phyloP scores from a whole-genome alignment of 2,113 vertebrate species.

The Microcebus griseorufus region DNA sequence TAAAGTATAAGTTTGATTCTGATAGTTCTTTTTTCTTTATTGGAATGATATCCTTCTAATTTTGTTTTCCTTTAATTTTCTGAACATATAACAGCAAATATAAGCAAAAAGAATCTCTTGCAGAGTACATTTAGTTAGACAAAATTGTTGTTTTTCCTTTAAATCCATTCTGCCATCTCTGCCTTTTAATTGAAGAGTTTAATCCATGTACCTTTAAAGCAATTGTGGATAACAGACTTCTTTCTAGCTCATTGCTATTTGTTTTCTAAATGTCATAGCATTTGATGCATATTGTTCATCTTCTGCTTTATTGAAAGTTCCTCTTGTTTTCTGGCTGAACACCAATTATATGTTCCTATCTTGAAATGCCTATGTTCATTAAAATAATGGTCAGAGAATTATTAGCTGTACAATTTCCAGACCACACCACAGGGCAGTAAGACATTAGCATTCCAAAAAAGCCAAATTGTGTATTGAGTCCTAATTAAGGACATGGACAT shows the following conservation, averaged over 20 bases:
- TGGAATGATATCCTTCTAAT: fast-evolving
- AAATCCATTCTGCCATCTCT: not conserved
- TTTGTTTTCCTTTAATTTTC: not conserved
- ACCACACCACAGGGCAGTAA: too few relatives aligned
- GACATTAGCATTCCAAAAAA: too few relatives aligned
- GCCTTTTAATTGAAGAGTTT: not conserved
- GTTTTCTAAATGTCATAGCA: not conserved
- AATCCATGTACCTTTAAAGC: not conserved
- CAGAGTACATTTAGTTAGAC: too few relatives aligned
- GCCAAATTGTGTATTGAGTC: too few relatives aligned
- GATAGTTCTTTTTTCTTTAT: not conserved
- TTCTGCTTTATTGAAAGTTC: too few relatives aligned
- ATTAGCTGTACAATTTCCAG: too few relatives aligned
- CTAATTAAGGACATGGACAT: too few relatives aligned
- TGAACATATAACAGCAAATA: not conserved
- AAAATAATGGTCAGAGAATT: too few relatives aligned
- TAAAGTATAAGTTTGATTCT: too few relatives aligned
- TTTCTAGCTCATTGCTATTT: too few relatives aligned
- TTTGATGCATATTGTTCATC: not conserved
- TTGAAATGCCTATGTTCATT: not conserved
- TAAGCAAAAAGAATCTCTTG: not conserved
- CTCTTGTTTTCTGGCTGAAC: not conserved
- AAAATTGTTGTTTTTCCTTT: not conserved
- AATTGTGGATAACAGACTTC: not conserved
- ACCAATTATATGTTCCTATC: too few relatives aligned